A percentile compares a stretch with the other conserved stretches of the same genome.
Evolutionary conservation across 2,888 invertebrate species (phyloP).

Genomic region (Scaptomyza parva): DNA sequence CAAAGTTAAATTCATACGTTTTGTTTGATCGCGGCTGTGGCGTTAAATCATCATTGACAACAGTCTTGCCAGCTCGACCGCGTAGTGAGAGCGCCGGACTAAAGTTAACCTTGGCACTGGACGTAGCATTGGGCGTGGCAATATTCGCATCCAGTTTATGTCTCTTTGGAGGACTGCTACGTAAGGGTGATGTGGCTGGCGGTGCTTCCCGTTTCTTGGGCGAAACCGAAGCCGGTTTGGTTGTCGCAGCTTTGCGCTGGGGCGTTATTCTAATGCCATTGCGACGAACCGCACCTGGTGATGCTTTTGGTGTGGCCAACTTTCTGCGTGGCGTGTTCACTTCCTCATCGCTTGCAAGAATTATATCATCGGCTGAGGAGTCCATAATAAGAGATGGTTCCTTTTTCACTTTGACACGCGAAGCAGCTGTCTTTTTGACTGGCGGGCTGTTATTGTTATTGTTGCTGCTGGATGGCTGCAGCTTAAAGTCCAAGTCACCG

Average conservation of each 20-base stretch:
- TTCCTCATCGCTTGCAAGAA: conserved; percentile 73
- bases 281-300: conserved; percentile 3
- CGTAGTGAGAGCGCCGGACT: conserved; percentile 76
- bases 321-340: conserved; percentile 41
- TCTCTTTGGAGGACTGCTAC: conserved; percentile 47
- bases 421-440: conserved; percentile 35
- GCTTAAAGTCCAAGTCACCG: conserved; percentile 86
- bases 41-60: conserved; percentile 82
- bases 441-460: conserved; percentile 57
- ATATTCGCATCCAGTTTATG: conserved; percentile 42
- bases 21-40: conserved; percentile 82
- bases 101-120: conserved; percentile 71
- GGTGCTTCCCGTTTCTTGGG: conserved; percentile 48
- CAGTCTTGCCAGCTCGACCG: conserved; percentile 80
- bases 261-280: conserved; percentile 29
- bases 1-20: conserved; percentile 84
- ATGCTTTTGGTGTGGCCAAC: conserved; percentile 16
- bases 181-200: conserved; percentile 27
- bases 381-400: conserved; percentile 11
- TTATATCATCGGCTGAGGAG: conserved; percentile 57
- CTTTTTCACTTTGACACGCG: conserved; percentile 27
- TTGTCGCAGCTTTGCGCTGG: conserved; percentile 19
- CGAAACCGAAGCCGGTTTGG: conserved; percentile 35
- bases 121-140: conserved; percentile 27
- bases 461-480: conserved; percentile 46